Base-by-base conservation (phyloP, 2,797 vertebrate species). In the Danio aesculapii region DNA sequence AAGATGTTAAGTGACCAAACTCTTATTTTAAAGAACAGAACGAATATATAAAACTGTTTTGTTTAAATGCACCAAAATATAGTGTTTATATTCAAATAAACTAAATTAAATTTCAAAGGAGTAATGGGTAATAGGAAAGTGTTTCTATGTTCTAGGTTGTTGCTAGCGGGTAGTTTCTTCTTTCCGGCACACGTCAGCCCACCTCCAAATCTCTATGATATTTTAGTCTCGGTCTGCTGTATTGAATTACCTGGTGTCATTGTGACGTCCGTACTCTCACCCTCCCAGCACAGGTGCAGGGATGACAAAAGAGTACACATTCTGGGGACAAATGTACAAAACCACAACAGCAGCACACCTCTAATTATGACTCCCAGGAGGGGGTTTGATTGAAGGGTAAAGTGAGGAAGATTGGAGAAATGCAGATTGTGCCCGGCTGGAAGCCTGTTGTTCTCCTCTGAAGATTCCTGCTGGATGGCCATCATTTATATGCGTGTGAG, bases 231-330 rank as follows among this genome's bases (percentile, higher is more conserved):
- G 44, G 62, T 30, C 50, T 39, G 55, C 44, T 55, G 67, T 53
- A 52, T 82, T 81, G 62, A 79, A 82, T 85, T 73, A 79, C 68
- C 59, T 75, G 80, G 16, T 63, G 73, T 74, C 61, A 71, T 71
- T 53, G 47, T 87, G 73, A 84, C 46, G 55, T 68, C 71, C 79
- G 16, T 68, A 41, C 70, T 8, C 58, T 73, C 63, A 30, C 19
- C 69, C 17, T 55, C 66, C 55, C 59, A 66, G 41, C 52, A 66
- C 75, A 77, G 55, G 50, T 78, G 19, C 30, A 59, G 14, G 17
- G 21, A 41, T 17, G 30, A 52, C 21, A 64, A 64, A 72, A 46
- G 72, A 61, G 72, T 49, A 55, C 13, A 55, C n/a, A 17, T 55
- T 41, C 5, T 6, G 74, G 49, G 74, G 39, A 64, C 74, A 72